A percentile compares a stretch with the other conserved stretches of the same genome.
Evolutionary conservation across 1,140 invertebrate species (phyloP).

Genomic region (Arctopsyche grandis): DNA sequence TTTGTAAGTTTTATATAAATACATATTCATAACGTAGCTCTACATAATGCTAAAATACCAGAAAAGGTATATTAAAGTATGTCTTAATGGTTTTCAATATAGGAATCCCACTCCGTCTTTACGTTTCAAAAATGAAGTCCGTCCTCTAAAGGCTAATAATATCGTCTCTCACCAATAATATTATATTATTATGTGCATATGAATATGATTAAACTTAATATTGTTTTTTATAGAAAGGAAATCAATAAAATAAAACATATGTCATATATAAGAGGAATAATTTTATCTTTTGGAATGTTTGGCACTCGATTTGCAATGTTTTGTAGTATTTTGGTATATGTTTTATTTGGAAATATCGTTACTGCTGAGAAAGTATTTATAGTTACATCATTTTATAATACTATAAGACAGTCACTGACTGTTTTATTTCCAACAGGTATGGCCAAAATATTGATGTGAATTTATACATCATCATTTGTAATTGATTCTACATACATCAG

Average conservation of each 20-base stretch:
- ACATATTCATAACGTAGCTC: no score
- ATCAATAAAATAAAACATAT: conserved; percentile 43
- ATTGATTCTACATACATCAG: background rate
- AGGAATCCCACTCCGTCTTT: no score
- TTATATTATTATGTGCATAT: no score
- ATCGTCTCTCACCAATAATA: no score
- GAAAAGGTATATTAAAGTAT: no score
- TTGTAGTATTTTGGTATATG: conserved; percentile 45
- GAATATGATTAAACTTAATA: background rate
- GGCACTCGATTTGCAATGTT: conserved; percentile 42
- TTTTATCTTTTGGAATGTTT: conserved; percentile 42
- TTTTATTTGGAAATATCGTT: conserved; percentile 44
- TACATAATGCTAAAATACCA: no score
- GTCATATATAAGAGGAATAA: conserved; percentile 36
- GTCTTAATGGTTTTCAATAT: no score
- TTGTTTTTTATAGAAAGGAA: conserved; percentile 46
- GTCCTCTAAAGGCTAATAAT: no score
- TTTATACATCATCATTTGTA: no score
- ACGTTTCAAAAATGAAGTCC: no score
- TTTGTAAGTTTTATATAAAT: no score
- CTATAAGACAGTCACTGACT: conserved; percentile 40
- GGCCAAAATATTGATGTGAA: no score
- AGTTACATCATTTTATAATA: conserved; percentile 40
- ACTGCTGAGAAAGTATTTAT: conserved; percentile 48
- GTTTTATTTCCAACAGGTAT: conserved; percentile 48